phyloP scores from a whole-genome alignment of 1,140 invertebrate species.

The Leptinotarsa defecta region DNA sequence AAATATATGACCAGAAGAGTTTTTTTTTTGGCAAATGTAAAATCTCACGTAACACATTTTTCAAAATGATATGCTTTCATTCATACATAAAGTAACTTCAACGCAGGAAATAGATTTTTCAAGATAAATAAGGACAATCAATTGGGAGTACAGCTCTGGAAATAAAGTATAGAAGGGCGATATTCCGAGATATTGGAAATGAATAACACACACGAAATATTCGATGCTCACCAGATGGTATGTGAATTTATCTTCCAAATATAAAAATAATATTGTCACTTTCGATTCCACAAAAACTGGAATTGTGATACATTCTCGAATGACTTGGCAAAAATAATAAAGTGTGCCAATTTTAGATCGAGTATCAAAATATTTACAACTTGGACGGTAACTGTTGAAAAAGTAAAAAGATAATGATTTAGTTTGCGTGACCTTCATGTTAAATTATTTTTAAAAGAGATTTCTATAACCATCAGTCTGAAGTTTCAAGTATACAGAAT shows the following conservation, averaged over 20 bases:
- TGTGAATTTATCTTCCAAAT: slow-evolving; percentile 46
- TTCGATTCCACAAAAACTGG: slow-evolving; percentile 36
- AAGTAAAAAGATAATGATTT: not conserved
- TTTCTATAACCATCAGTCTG: not conserved
- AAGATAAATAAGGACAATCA: no score
- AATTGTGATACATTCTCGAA: slow-evolving; percentile 28
- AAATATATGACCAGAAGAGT: no score
- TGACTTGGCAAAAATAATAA: slow-evolving; percentile 8
- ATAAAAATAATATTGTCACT: slow-evolving; percentile 52
- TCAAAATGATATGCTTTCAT: no score
- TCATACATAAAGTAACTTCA: no score
- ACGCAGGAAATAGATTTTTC: no score
- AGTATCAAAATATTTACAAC: slow-evolving; percentile 16
- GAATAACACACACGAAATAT: slow-evolving; percentile 45
- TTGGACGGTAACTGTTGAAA: not conserved
- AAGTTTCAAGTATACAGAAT: no score
- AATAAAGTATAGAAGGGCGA: not conserved
- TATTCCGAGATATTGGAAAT: slow-evolving; percentile 30
- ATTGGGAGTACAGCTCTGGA: no score
- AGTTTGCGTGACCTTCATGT: not conserved
- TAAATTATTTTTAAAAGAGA: no score
- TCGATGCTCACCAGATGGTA: slow-evolving; percentile 46
- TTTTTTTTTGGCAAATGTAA: no score
- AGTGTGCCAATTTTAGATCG: slow-evolving; percentile 16
- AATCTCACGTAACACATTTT: no score